A percentile compares a stretch with the other conserved stretches of the same genome.
Conservation (phyloP, 2,888 invertebrate genomes). For the Theretra japonica region DNA sequence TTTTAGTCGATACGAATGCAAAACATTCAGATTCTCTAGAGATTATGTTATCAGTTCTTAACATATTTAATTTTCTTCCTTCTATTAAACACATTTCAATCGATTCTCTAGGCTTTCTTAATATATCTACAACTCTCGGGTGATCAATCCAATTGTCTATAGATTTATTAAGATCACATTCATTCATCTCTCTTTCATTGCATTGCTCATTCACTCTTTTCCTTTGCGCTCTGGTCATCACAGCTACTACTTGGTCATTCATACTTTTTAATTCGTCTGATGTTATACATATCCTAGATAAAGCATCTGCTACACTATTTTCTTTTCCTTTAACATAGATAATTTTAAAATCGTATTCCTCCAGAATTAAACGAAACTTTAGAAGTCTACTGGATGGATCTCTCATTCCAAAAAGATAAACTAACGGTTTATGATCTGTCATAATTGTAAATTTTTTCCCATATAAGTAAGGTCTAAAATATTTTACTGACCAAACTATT, state of each 20-base stretch:
- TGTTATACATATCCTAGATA: background rate
- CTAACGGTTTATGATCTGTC: constrained; percentile 33
- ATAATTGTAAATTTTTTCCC: constrained; percentile 1
- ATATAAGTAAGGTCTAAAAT: constrained; percentile 29
- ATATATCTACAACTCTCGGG: constrained; percentile 37
- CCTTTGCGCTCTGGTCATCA: background rate
- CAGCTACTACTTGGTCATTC: background rate
- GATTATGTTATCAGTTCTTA: background rate
- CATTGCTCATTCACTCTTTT: background rate
- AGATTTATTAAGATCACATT: constrained; percentile 28
- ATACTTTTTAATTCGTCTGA: background rate
- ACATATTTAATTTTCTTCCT: constrained; percentile 7
- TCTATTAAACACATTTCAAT: constrained; percentile 32
- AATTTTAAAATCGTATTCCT: constrained; percentile 32
- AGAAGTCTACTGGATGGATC: constrained; percentile 35
- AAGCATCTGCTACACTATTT: background rate
- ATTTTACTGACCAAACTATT: constrained; percentile 34
- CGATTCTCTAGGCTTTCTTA: constrained; percentile 35
- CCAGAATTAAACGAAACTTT: constrained; percentile 33
- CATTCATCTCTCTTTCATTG: constrained; percentile 4
- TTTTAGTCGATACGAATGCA: background rate
- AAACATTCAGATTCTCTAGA: background rate
- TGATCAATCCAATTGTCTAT: constrained; percentile 37
- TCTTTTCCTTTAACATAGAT: background rate
- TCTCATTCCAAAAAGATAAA: constrained; percentile 34